Conservation (phyloP, 2,797 vertebrate genomes). For the Ctenopoma multispine region DNA sequence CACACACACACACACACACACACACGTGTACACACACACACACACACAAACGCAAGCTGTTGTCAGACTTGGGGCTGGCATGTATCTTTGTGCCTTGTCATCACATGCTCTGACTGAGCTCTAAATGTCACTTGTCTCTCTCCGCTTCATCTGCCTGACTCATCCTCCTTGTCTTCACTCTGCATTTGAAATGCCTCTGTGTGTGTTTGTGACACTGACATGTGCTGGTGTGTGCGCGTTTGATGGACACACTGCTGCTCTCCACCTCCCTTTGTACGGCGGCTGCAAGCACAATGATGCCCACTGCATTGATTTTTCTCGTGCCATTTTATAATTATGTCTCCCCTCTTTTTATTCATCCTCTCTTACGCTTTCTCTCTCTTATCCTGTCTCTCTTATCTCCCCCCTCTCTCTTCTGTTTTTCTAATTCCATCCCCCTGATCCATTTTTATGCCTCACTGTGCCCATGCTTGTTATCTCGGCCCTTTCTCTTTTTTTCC, state of each 20-base stretch:
- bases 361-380: constrained; percentile 36
- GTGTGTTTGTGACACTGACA: constrained; percentile 23
- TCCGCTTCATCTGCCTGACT: constrained; percentile 59
- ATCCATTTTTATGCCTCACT: constrained; percentile 77
- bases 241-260: constrained; percentile 64
- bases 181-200: constrained; percentile 50
- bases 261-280: constrained; percentile 58
- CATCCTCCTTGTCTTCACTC: constrained; percentile 62
- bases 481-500: constrained; percentile 55
- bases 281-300: constrained; percentile 66
- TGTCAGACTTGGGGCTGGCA: constrained; percentile 37
- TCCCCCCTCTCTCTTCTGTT: constrained; percentile 60
- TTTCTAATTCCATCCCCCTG: constrained; percentile 75
- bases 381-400: constrained; percentile 70
- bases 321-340: constrained; percentile 78
- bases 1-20: constrained; percentile 15
- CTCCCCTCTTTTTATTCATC: constrained; percentile 59
- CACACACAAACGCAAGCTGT: constrained; percentile 31
- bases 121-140: constrained; percentile 75
- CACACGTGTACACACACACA: constrained; percentile 17
- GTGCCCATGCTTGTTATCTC: constrained; percentile 76
- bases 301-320: constrained; percentile 73
- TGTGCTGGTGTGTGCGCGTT: constrained; percentile 31
- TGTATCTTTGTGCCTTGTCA: constrained; percentile 66
- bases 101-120: constrained; percentile 66